Base-by-base conservation (phyloP, 92 coral and sea anemone species). In the Porites evermanni region DNA sequence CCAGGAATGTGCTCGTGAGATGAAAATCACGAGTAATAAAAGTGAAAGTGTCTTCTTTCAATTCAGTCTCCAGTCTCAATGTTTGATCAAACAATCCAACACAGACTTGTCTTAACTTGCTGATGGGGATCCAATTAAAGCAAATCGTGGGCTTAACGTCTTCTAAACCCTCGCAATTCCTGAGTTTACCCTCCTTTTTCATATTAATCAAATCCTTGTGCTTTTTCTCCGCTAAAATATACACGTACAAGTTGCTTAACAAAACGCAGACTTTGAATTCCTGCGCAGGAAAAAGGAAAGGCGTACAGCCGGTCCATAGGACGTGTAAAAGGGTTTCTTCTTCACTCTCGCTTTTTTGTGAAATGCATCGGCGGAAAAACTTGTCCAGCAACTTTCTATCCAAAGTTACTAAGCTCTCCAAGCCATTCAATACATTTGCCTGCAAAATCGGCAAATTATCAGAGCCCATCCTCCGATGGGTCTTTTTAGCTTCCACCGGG, bases 1-100 rank as follows among this genome's bases (percentile, higher is more conserved):
- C 99, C 8, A 97, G 74, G 71, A 97, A 93, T 12, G 91, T 78
- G 72, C 94, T 95, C 2, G 99, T 97, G 38, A 92, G 87, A 60
- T 97, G 74, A 60, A 95, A 95, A 76, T 95, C 99, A 23, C 99
- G 94, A 1, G 99, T 97, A 56, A 97, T 91, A 19, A 97, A 77
- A 2, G 98, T 97, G 72, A 97, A 97, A 6, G 99, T 97, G 59
- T 94, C 91, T 64, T 97, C 96, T 83, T 91, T 91, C 9, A 67
- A 81, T 17, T 84, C 96, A 2, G 97, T 94, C 83, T 97, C 98
- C 29, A 97, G 78, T 52, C 99, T 92, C n/a, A 97, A 82, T 1
- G 99, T 97, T 92, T 97, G 99, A 86, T 97, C 99, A 76, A 97
- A 97, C 72, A 97, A 82, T 12, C 99, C 99, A 47, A 95, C 99